A percentile compares a stretch with the other conserved stretches of the same genome.
Evolutionary conservation across 2,113 vertebrate species (phyloP).

Genomic region (Canis aureus): DNA sequence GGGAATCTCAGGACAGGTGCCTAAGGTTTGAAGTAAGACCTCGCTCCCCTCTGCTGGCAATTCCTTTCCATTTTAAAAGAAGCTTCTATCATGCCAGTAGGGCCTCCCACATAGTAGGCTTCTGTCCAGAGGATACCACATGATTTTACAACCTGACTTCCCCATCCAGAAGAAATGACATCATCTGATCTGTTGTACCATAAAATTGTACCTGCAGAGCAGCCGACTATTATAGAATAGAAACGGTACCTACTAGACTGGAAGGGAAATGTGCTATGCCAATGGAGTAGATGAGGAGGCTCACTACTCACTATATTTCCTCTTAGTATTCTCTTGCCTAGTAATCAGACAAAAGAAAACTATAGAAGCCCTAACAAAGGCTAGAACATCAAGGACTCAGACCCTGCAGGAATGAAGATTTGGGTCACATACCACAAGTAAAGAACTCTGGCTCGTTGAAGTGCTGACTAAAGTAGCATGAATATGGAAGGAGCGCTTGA

Average conservation of each 20-base stretch:
- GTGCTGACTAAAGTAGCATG: neutral
- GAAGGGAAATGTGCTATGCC: neutral
- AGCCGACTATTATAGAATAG: neutral
- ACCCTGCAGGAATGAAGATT: neutral
- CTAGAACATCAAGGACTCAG: neutral
- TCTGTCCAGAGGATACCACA: neutral
- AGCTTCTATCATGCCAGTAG: neutral
- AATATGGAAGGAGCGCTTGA: neutral
- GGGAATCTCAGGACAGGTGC: neutral
- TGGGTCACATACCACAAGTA: neutral
- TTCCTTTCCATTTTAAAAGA: neutral
- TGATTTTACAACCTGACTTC: neutral
- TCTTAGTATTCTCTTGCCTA: neutral
- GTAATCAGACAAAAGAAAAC: neutral
- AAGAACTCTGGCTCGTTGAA: neutral
- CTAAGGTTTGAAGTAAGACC: neutral
- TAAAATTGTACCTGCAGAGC: neutral
- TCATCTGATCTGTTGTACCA: neutral
- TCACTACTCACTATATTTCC: neutral
- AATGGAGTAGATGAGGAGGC: neutral
- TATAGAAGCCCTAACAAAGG: neutral
- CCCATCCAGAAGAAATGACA: neutral
- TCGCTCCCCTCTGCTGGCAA: neutral
- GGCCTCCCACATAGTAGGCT: neutral
- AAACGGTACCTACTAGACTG: neutral